Evolutionary conservation across 2,797 vertebrate genomes (phyloP).

Genomic region (Echeneis naucrates): DNA sequence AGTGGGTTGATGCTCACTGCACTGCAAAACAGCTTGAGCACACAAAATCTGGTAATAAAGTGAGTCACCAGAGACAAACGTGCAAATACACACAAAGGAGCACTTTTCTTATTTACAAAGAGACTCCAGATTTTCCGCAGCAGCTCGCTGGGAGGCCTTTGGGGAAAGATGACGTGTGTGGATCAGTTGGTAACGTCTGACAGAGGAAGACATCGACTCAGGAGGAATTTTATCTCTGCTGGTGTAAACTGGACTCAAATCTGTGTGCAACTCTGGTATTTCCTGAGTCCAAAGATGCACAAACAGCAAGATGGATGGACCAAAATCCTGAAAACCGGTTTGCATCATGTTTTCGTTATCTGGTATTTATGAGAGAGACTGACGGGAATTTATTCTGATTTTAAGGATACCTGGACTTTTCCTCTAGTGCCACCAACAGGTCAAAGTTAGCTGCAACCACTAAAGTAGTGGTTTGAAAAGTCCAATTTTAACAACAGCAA

Average conservation of each 20-base stretch:
- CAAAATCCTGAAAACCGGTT: not conserved
- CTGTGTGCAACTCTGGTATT: constrained; percentile 53
- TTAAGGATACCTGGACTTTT: too few relatives aligned
- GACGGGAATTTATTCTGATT: too few relatives aligned
- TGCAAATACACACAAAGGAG: not conserved
- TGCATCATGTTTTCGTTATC: not conserved
- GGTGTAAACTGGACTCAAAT: constrained; percentile 53
- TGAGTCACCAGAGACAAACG: constrained; percentile 11
- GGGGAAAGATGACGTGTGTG: constrained; percentile 7
- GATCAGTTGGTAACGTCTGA: constrained; percentile 44
- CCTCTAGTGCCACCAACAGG: too few relatives aligned
- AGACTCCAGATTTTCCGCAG: constrained; percentile 13
- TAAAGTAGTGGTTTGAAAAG: too few relatives aligned
- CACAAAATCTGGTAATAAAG: constrained; percentile 7
- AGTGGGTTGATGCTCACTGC: constrained; percentile 15
- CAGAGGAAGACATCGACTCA: constrained; percentile 44
- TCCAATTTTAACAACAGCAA: too few relatives aligned
- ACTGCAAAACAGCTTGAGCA: not conserved
- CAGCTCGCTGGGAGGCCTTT: constrained; percentile 22
- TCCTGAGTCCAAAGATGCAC: constrained; percentile 25
- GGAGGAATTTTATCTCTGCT: constrained; percentile 52
- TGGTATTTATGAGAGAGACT: too few relatives aligned
- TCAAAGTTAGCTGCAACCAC: too few relatives aligned
- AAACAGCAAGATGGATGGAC: not conserved
- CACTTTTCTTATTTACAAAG: constrained; percentile 4